phyloP scores from a whole-genome alignment of 2,113 vertebrate species.

The Vulpes ferrilata region DNA sequence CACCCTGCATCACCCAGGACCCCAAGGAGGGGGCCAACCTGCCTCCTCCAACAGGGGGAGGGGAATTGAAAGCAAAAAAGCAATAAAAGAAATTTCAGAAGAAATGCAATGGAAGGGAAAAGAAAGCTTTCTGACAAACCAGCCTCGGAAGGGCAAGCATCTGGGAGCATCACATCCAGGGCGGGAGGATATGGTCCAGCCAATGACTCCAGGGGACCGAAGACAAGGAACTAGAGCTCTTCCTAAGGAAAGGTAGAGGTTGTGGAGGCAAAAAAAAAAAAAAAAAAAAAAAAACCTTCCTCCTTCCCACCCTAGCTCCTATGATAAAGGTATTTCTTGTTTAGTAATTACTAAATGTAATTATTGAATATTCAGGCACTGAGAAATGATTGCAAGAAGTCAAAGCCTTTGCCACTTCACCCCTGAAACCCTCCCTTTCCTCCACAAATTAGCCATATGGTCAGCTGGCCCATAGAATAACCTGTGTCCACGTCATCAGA shows the following conservation, averaged over 20 bases:
- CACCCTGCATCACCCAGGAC: constrained; percentile 89
- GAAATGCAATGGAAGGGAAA: constrained; percentile 91
- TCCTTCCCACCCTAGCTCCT: neutral
- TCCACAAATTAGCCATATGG: neutral
- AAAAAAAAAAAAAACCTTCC: too few species aligned
- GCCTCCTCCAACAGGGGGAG: constrained; percentile 90
- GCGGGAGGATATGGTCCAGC: constrained; percentile 92
- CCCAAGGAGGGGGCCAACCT: constrained; percentile 92
- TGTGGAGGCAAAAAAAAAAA: neutral
- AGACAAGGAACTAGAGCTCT: constrained; percentile 94
- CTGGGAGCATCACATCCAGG: constrained; percentile 90
- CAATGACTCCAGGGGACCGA: constrained; percentile 89
- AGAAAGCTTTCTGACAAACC: constrained; percentile 91
- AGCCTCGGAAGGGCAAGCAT: constrained; percentile 91
- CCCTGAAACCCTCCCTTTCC: neutral
- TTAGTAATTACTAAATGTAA: neutral
- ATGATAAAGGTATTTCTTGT: neutral
- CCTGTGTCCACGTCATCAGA: too few species aligned
- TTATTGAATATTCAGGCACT: neutral
- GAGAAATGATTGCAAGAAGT: neutral
- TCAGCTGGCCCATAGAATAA: neutral
- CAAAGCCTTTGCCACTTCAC: neutral
- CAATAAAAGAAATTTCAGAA: constrained; percentile 93
- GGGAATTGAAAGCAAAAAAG: constrained; percentile 93
- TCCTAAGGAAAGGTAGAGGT: constrained; percentile 92